Base-by-base conservation (phyloP, 30 jellyfish, hydroid and myxozoan genomes). In the Mastigias papua region DNA sequence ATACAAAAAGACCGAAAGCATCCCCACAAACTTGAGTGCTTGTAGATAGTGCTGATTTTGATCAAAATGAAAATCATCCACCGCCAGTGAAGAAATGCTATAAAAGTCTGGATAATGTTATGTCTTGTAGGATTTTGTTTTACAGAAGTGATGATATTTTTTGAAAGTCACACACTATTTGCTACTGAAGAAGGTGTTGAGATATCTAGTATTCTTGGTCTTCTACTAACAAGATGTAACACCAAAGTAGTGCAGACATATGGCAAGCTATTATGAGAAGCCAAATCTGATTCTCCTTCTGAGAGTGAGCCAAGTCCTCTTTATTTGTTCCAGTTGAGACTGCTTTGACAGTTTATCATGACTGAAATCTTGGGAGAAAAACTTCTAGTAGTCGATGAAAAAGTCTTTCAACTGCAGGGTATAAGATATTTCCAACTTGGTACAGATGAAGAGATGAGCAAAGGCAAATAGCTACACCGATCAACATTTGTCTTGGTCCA, bases 261-360 rank as follows among this genome's bases (percentile, higher is more conserved):
- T 54, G 67, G 67, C 27, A 54, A 54, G 27, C 67, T 0, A 2
- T 54, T 54, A 21, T 54, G 67, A 25, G 67, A 54, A 54, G 67
- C 67, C 27, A 54, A 54, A 6, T 16, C 20, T 54, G 67, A 54
- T 54, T 19, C 67, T 54, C 67, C 25, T 54, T 3, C 27, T 6
- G 67, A 54, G 67, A 54, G 25, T 19, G 17, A 54, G n/a, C n/a
- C 25, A 54, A 11, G 25, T 54, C 67, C 13, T 42, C 54, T 54
- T 21, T 54, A 11, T 54, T 54, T 19, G 67, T 54, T 54, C 67
- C 67, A 54, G 27, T 0, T 54, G 67, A 54, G 17, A 54, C 67
- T 5, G 67, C 67, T 54, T 54, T 54, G 67, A 25, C 67, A 54
- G 25, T 54, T 11, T 54, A 54, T 54, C 67, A 54, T 54, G 67